phyloP scores from a whole-genome alignment of 1,140 invertebrate genomes.

The Tribolium madens region DNA sequence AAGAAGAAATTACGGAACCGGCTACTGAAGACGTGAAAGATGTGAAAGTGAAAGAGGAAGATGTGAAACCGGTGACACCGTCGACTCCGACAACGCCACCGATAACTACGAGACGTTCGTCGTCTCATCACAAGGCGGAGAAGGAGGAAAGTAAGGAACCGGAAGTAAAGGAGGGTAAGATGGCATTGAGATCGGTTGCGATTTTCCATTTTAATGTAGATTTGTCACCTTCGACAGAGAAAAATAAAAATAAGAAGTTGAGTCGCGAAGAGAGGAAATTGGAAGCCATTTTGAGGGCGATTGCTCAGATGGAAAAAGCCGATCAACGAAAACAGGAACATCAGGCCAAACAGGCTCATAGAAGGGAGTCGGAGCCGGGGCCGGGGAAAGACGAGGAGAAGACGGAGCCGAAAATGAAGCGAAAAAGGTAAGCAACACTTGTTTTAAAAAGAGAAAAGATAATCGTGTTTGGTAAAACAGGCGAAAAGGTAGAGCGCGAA shows the following conservation, averaged over 20 bases:
- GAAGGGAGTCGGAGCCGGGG: slow-evolving; percentile 62
- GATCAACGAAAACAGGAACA: slow-evolving; percentile 83
- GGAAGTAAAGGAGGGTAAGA: slow-evolving; percentile 49
- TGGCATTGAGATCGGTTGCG: neutral
- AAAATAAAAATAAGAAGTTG: slow-evolving; percentile 72
- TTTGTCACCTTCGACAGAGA: slow-evolving; percentile 64
- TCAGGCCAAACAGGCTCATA: slow-evolving; percentile 70
- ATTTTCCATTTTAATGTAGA: slow-evolving; percentile 32
- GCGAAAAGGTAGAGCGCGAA: slow-evolving; percentile 75
- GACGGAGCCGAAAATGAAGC: slow-evolving; percentile 52
- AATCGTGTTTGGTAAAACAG: slow-evolving; percentile 63
- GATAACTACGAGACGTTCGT: slow-evolving; percentile 17
- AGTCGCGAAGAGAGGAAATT: slow-evolving; percentile 95
- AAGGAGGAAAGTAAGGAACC: slow-evolving; percentile 52
- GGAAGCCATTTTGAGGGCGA: slow-evolving; percentile 94
- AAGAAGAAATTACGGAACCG: slow-evolving; percentile 46
- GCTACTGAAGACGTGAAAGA: slow-evolving; percentile 54
- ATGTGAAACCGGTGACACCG: slow-evolving; percentile 32
- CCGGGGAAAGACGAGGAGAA: slow-evolving; percentile 66
- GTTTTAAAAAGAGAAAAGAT: too few species aligned
- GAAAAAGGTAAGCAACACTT: slow-evolving; percentile 54
- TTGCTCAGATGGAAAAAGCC: slow-evolving; percentile 85
- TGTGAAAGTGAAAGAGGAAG: slow-evolving; percentile 58
- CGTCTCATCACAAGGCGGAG: slow-evolving; percentile 45
- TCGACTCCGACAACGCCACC: slow-evolving; percentile 11